Percentiles rank a stretch among this genome's conserved stretches.
Evolutionary conservation across 2,888 invertebrate genomes (phyloP).

Genomic region (Hoplodrina blanda): DNA sequence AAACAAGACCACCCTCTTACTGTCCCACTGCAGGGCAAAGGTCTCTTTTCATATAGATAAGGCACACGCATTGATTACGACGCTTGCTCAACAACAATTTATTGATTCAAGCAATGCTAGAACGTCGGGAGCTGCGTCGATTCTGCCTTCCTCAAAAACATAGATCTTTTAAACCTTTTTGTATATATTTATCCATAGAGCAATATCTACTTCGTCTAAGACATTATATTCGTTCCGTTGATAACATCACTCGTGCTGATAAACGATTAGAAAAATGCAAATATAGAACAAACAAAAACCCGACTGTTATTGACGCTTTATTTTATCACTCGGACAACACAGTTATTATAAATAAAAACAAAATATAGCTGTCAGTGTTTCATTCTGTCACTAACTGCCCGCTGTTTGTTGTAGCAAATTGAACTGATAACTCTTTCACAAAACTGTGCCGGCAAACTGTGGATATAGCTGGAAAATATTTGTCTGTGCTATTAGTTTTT

Average conservation of each 20-base stretch:
- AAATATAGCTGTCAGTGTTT: slow-evolving; percentile 48
- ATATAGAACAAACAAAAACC: slow-evolving; percentile 6
- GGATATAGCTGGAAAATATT: slow-evolving; percentile 1
- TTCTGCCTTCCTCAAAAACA: not conserved
- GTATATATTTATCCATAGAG: not conserved
- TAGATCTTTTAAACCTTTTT: not conserved
- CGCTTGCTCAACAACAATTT: too few relatives aligned
- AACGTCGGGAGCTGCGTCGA: too few relatives aligned
- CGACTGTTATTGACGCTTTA: slow-evolving; percentile 28
- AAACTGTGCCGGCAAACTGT: slow-evolving; percentile 23
- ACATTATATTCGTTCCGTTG: not conserved
- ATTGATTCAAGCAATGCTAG: too few relatives aligned
- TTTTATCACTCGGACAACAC: slow-evolving; percentile 40
- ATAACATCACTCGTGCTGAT: not conserved
- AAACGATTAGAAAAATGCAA: slow-evolving; percentile 5
- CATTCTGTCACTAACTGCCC: slow-evolving; percentile 46
- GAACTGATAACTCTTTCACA: slow-evolving; percentile 59
- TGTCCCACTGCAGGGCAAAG: too few relatives aligned
- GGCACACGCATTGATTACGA: too few relatives aligned
- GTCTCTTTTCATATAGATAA: too few relatives aligned
- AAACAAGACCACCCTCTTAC: too few relatives aligned
- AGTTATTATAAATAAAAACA: slow-evolving; percentile 47
- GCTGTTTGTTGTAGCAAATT: slow-evolving; percentile 58
- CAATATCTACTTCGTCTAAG: not conserved
- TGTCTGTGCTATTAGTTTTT: not conserved